Evolutionary conservation across 2,113 vertebrate species (phyloP).

Genomic region (Pampusana beccarii): DNA sequence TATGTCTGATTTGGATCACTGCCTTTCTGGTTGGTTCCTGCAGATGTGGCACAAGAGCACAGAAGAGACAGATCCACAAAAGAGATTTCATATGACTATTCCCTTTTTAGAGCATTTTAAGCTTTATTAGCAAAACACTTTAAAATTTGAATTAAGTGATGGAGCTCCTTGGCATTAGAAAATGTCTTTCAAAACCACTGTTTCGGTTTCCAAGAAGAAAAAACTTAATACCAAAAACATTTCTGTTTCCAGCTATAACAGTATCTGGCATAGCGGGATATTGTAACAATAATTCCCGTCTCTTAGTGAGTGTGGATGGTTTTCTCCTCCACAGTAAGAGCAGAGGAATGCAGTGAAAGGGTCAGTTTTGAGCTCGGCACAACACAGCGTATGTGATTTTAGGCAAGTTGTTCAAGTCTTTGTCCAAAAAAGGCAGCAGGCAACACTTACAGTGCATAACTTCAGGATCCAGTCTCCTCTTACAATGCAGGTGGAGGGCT

Average conservation of each 20-base stretch:
- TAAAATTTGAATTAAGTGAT: neutral
- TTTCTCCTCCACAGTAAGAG: neutral
- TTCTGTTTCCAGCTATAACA: constrained; percentile 38
- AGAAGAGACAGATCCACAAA: neutral
- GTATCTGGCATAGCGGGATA: neutral
- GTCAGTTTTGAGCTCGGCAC: neutral
- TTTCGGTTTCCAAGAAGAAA: constrained; percentile 34
- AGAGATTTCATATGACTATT: neutral
- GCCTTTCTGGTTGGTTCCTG: neutral
- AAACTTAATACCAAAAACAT: constrained; percentile 18
- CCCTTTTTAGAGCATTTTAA: constrained; percentile 6
- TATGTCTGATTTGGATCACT: neutral
- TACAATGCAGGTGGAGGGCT: constrained; percentile 5
- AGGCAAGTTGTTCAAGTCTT: neutral
- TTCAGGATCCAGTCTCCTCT: neutral
- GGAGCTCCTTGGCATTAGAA: neutral
- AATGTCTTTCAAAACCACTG: constrained; percentile 1
- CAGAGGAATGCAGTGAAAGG: constrained; percentile 36
- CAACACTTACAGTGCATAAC: neutral
- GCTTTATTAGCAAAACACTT: constrained; percentile 24
- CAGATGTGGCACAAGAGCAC: neutral
- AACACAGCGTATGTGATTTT: neutral
- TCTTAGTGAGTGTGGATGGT: neutral
- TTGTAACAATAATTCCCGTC: neutral
- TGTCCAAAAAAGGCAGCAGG: neutral